Evolutionary conservation across 2,888 invertebrate species (phyloP).

Genomic region (Eubasilissa splendida): DNA sequence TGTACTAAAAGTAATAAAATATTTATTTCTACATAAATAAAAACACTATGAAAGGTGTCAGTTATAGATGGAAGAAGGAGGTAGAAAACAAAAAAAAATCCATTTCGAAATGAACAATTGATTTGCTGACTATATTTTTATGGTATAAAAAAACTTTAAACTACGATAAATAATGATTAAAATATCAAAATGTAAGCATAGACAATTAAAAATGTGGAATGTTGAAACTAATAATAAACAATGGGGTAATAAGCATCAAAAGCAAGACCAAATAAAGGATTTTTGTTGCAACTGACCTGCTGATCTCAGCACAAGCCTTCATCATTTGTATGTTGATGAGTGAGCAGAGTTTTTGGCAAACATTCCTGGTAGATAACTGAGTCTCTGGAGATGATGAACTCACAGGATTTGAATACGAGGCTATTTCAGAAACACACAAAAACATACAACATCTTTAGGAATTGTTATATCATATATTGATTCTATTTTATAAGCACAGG

Average conservation of each 20-base stretch:
- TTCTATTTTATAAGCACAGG: neutral
- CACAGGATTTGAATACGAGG: slow-evolving; percentile 3
- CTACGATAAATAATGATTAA: too few relatives aligned
- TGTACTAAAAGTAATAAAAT: too few relatives aligned
- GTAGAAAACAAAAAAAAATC: too few relatives aligned
- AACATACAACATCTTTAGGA: too few relatives aligned
- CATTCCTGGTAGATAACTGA: slow-evolving; percentile 67
- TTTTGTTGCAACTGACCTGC: slow-evolving; percentile 69
- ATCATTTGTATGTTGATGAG: slow-evolving; percentile 85
- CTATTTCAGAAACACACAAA: slow-evolving; percentile 2
- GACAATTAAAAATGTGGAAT: neutral
- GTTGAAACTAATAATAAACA: neutral
- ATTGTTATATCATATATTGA: too few relatives aligned
- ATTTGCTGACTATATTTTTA: too few relatives aligned
- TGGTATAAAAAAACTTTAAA: too few relatives aligned
- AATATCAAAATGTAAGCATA: too few relatives aligned
- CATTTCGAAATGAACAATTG: too few relatives aligned
- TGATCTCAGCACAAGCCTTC: slow-evolving; percentile 85
- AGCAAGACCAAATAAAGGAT: slow-evolving; percentile 55
- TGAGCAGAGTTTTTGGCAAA: slow-evolving; percentile 84
- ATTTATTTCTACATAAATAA: too few relatives aligned
- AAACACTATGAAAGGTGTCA: too few relatives aligned
- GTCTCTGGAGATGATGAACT: slow-evolving; percentile 50
- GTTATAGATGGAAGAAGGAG: too few relatives aligned
- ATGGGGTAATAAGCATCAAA: neutral